Evolutionary conservation across 2,797 vertebrate genomes (phyloP).

Genomic region (Staurois parvus): DNA sequence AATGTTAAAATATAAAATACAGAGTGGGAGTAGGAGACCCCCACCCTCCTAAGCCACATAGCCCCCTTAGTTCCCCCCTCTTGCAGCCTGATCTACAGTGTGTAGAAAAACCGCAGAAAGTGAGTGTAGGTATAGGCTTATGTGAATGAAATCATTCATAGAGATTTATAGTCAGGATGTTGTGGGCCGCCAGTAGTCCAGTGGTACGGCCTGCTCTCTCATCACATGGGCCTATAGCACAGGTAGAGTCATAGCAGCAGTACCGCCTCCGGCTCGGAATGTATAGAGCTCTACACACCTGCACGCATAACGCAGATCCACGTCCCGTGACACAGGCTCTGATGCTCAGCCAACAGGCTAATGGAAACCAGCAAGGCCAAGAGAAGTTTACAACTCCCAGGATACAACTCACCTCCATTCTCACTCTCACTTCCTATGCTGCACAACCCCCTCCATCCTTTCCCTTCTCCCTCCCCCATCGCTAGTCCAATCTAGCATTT

Average conservation of each 20-base stretch:
- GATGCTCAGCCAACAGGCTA: constrained; percentile 57
- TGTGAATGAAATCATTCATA: constrained; percentile 30
- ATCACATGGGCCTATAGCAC: neutral
- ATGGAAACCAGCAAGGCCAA: constrained; percentile 60
- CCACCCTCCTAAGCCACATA: constrained; percentile 9
- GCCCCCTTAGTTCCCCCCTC: neutral
- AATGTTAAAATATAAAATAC: constrained; percentile 57
- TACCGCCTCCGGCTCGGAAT: constrained; percentile 3
- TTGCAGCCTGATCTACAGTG: neutral
- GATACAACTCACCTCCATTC: constrained; percentile 61
- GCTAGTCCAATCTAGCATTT: neutral
- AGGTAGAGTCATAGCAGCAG: constrained; percentile 8
- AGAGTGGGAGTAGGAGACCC: constrained; percentile 46
- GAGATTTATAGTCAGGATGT: constrained; percentile 9
- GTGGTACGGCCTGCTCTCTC: neutral
- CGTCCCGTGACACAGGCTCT: constrained; percentile 58
- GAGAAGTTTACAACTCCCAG: constrained; percentile 60
- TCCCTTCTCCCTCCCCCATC: constrained; percentile 21
- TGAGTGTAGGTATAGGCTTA: constrained; percentile 15
- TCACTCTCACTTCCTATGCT: constrained; percentile 60
- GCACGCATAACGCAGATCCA: constrained; percentile 30
- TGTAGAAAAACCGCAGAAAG: constrained; percentile 20
- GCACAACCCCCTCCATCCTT: constrained; percentile 12
- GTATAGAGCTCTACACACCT: constrained; percentile 43
- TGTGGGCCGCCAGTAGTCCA: neutral